These are phyloP conservation scores for Hypolimnas misippus DNA, from an alignment of 2,888 invertebrate species.

Conservation along the genomic window DNA sequence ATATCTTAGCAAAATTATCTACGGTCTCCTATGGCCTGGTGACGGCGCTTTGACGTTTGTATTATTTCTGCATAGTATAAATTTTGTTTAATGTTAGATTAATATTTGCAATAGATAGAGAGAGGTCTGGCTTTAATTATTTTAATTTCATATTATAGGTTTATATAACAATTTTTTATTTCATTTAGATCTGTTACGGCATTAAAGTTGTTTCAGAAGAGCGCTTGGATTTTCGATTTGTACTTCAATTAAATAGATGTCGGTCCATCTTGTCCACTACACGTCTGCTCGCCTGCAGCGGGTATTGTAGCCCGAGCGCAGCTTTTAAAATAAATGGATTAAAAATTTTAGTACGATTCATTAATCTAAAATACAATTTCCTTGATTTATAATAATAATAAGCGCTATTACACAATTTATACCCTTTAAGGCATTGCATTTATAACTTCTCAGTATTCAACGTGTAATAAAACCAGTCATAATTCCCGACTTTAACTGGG, in stretches of 20 bases:
- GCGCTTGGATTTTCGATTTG: too few relatives aligned
- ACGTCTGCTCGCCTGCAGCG: conserved; percentile 1
- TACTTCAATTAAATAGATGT: conserved; percentile 12
- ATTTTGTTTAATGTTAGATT: too few relatives aligned
- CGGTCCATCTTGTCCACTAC: conserved; percentile 16
- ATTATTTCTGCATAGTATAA: too few relatives aligned
- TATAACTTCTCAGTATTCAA: background rate
- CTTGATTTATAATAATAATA: background rate
- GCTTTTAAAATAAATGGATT: background rate
- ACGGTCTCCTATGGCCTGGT: too few relatives aligned
- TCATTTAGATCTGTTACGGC: too few relatives aligned
- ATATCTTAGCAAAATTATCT: background rate
- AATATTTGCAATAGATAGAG: too few relatives aligned
- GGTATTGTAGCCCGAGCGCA: too few relatives aligned
- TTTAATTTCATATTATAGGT: too few relatives aligned
- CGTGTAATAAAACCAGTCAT: conserved; percentile 1
- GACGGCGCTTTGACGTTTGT: too few relatives aligned
- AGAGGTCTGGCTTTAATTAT: too few relatives aligned
- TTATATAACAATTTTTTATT: too few relatives aligned
- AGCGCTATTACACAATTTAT: background rate
- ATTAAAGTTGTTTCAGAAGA: too few relatives aligned
- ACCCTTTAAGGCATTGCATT: background rate
- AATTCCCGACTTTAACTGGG: conserved; percentile 15
- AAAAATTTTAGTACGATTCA: background rate
- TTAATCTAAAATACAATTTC: background rate